These are phyloP conservation scores for Bubo scandiacus DNA, from an alignment of 2,113 vertebrate genomes.

Conservation along the genomic window DNA sequence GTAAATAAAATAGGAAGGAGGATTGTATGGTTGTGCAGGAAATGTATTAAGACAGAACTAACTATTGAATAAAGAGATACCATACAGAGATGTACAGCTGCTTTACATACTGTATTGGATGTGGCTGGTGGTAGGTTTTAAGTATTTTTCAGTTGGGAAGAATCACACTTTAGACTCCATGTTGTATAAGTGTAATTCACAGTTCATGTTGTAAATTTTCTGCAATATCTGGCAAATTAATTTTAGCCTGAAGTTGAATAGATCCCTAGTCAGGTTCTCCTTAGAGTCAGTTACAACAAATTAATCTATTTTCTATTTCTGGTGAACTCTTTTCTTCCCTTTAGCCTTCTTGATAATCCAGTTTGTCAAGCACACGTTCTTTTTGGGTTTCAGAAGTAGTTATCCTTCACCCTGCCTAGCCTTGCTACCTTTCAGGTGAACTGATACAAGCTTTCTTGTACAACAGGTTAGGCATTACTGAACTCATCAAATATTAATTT, in stretches of 20 bases:
- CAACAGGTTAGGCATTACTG: not conserved
- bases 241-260: not conserved
- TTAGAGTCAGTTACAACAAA: not conserved
- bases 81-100: accelerated
- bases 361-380: not conserved
- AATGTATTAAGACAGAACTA: not conserved
- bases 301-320: not conserved
- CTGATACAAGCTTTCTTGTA: not conserved
- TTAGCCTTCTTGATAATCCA: not conserved
- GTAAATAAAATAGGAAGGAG: not conserved
- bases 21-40: not conserved
- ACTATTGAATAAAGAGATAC: not conserved
- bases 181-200: not conserved
- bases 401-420: not conserved
- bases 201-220: not conserved
- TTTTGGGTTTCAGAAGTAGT: not conserved
- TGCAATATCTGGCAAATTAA: not conserved
- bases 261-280: not conserved
- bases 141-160: accelerated
- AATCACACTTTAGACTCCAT: not conserved
- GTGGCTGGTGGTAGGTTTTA: not conserved
- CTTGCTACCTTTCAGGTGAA: not conserved
- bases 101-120: not conserved
- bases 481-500: not conserved
- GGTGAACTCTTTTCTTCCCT: not conserved